A percentile compares a stretch with the other conserved stretches of the same genome.
phyloP scores from a whole-genome alignment of 2,797 vertebrate species.

The Hydrophis major region DNA sequence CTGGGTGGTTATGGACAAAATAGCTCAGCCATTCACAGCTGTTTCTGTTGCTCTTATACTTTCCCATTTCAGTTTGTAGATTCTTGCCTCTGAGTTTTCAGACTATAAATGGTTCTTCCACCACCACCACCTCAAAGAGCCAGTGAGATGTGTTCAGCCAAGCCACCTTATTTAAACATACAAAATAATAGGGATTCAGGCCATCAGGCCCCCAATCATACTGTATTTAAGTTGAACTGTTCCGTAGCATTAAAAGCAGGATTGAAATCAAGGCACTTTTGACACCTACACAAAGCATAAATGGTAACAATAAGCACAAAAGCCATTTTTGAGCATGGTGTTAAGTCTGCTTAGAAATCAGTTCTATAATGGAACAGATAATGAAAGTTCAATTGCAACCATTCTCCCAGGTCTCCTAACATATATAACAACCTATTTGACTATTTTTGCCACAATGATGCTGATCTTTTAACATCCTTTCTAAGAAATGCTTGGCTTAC shows the following conservation, averaged over 20 bases:
- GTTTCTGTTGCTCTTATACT: not conserved
- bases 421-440: constrained; percentile 58
- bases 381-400: constrained; percentile 68
- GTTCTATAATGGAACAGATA: constrained; percentile 64
- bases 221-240: not conserved
- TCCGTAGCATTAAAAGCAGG: not conserved
- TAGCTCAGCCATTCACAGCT: not conserved
- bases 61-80: not conserved
- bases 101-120: not conserved
- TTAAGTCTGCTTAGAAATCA: constrained; percentile 50
- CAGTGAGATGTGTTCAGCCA: not conserved
- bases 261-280: constrained; percentile 34
- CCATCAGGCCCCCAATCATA: not conserved
- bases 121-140: not conserved
- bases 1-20: not conserved
- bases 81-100: not conserved
- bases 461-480: constrained; percentile 60
- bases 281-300: not conserved
- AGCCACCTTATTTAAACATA: not conserved
- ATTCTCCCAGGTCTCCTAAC: constrained; percentile 52
- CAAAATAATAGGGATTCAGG: not conserved
- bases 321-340: constrained; percentile 32
- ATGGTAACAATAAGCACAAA: not conserved
- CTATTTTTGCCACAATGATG: constrained; percentile 59
- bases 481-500: constrained; percentile 32